phyloP scores from a whole-genome alignment of 2,113 vertebrate genomes.

The Microcebus tavaratra region DNA sequence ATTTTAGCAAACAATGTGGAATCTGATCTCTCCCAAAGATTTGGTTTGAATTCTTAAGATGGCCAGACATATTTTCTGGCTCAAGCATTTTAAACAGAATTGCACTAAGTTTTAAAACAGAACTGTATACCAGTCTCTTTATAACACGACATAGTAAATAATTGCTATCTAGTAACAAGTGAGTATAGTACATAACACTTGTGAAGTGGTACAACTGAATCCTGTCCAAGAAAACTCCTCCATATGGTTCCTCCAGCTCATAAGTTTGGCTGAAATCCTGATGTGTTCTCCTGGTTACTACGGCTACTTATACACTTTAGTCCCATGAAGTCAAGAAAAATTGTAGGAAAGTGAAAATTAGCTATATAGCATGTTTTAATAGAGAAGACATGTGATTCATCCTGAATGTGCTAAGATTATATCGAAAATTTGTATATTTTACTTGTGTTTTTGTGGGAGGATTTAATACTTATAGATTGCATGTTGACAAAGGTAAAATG shows the following conservation, averaged over 20 bases:
- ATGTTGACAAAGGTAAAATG: conserved; percentile 70
- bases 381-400: conserved; percentile 38
- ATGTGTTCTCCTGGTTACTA: conserved; percentile 45
- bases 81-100: conserved; percentile 55
- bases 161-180: neutral
- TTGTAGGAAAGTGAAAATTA: conserved; percentile 65
- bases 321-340: conserved; percentile 58
- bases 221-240: conserved; percentile 14
- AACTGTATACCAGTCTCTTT: neutral
- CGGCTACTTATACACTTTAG: conserved; percentile 13
- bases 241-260: conserved; percentile 10
- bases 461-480: conserved; percentile 60
- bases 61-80: conserved; percentile 38
- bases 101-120: conserved; percentile 45
- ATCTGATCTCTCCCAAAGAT: neutral
- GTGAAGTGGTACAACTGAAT: neutral
- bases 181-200: neutral
- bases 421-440: conserved; percentile 61
- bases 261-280: conserved; percentile 34
- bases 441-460: conserved; percentile 56
- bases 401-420: conserved; percentile 51
- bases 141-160: neutral
- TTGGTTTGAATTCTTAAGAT: conserved; percentile 56
- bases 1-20: conserved; percentile 13
- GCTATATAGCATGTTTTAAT: conserved; percentile 53